phyloP scores from a whole-genome alignment of 2,888 invertebrate species.

The Aphidoletes aphidimyza region DNA sequence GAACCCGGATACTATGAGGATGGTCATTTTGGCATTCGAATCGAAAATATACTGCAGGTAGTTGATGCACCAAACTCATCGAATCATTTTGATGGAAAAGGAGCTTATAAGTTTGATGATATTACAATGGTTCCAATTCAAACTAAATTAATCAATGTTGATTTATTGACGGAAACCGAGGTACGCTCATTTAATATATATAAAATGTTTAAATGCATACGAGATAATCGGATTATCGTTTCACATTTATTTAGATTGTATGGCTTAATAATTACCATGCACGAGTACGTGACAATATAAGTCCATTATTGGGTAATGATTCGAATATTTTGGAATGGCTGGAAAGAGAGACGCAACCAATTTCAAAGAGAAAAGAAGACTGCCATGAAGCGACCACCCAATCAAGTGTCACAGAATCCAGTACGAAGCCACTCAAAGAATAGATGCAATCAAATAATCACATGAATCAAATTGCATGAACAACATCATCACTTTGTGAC shows the following conservation, averaged over 20 bases:
- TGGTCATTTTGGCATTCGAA: slow-evolving; percentile 85
- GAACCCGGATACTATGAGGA: slow-evolving; percentile 91
- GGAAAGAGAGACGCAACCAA: slow-evolving; percentile 78
- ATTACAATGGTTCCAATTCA: slow-evolving; percentile 93
- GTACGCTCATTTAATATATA: slow-evolving; percentile 65
- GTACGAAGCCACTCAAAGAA: neutral
- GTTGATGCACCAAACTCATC: slow-evolving; percentile 68
- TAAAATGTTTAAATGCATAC: too few relatives aligned
- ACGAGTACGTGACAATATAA: slow-evolving; percentile 77
- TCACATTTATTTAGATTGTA: slow-evolving; percentile 59
- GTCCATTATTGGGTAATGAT: slow-evolving; percentile 75
- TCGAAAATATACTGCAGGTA: slow-evolving; percentile 86
- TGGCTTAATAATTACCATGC: slow-evolving; percentile 85
- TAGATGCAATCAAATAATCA: too few relatives aligned
- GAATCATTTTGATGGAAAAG: slow-evolving; percentile 74
- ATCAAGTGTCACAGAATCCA: neutral
- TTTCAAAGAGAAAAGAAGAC: slow-evolving; percentile 61
- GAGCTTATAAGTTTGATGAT: slow-evolving; percentile 87
- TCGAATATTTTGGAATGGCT: slow-evolving; percentile 79
- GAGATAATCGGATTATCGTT: too few relatives aligned
- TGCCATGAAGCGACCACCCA: neutral
- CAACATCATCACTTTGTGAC: too few relatives aligned
- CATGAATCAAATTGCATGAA: too few relatives aligned
- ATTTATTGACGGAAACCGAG: slow-evolving; percentile 81
- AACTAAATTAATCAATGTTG: slow-evolving; percentile 80